Conservation (phyloP, 2,888 invertebrate genomes). For the Melanchra persicariae region DNA sequence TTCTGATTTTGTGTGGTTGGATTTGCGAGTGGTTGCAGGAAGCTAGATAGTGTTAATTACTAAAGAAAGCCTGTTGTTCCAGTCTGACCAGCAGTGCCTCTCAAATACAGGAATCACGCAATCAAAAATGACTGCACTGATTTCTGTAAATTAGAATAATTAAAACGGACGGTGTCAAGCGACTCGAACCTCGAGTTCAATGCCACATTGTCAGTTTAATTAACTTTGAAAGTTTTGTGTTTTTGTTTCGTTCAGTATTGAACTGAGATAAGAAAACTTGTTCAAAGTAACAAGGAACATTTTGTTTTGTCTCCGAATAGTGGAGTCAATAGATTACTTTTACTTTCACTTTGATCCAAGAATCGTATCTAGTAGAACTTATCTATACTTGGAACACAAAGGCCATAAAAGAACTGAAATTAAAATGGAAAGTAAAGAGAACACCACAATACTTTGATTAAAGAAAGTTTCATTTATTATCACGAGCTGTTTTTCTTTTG, state of each 20-base stretch:
- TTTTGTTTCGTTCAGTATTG: constrained; percentile 6
- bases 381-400: constrained; percentile 13
- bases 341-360: constrained; percentile 20
- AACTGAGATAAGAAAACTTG: constrained; percentile 17
- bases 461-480: constrained; percentile 21
- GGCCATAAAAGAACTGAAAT: constrained; percentile 20
- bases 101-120: no score
- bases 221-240: constrained; percentile 7
- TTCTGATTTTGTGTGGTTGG: not conserved
- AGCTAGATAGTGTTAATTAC: no score
- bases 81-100: no score
- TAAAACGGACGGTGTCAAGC: not conserved
- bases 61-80: no score
- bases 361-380: constrained; percentile 19
- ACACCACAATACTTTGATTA: constrained; percentile 28
- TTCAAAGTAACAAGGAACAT: constrained; percentile 26
- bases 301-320: constrained; percentile 26
- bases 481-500: constrained; percentile 3
- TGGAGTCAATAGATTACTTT: constrained; percentile 19
- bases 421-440: constrained; percentile 39
- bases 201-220: not conserved
- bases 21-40: not conserved
- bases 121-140: no score
- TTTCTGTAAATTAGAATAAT: not conserved
- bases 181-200: not conserved